A percentile compares a stretch with the other conserved stretches of the same genome.
Evolutionary conservation across 2,113 vertebrate genomes (phyloP).

Genomic region (Callithrix jacchus): DNA sequence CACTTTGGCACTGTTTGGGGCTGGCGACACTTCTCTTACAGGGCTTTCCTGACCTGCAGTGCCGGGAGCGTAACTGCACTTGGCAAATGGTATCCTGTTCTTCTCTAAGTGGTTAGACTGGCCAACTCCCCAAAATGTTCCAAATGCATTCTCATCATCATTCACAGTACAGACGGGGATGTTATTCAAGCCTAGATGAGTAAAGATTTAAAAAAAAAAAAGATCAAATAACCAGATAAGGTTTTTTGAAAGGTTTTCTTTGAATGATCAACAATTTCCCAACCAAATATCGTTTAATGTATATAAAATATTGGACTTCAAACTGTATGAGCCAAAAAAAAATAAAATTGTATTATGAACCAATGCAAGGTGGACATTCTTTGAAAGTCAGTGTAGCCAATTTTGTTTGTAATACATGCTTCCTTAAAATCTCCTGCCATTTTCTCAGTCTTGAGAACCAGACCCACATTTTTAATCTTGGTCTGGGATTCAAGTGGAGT

Average conservation of each 20-base stretch:
- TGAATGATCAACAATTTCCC: background rate
- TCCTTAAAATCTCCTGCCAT: background rate
- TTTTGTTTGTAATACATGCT: background rate
- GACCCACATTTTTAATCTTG: background rate
- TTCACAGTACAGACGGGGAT: constrained; percentile 74
- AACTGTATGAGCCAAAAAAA: background rate
- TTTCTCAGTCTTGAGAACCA: background rate
- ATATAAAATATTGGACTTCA: background rate
- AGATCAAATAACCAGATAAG: background rate
- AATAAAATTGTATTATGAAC: background rate
- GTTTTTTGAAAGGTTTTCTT: background rate
- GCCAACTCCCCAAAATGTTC: fast-evolving
- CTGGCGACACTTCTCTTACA: background rate
- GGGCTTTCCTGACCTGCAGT: fast-evolving
- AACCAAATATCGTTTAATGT: background rate
- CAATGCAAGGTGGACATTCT: background rate
- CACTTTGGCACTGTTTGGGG: fast-evolving
- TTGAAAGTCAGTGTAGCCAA: background rate
- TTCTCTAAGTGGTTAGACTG: background rate
- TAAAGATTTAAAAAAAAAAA: background rate
- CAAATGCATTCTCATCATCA: constrained; percentile 60
- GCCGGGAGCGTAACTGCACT: background rate
- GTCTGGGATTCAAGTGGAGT: background rate
- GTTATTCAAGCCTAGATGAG: constrained; percentile 80
- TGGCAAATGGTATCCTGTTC: background rate